Evolutionary conservation across 2,888 invertebrate genomes (phyloP).

Genomic region (Brenthis daphne): DNA sequence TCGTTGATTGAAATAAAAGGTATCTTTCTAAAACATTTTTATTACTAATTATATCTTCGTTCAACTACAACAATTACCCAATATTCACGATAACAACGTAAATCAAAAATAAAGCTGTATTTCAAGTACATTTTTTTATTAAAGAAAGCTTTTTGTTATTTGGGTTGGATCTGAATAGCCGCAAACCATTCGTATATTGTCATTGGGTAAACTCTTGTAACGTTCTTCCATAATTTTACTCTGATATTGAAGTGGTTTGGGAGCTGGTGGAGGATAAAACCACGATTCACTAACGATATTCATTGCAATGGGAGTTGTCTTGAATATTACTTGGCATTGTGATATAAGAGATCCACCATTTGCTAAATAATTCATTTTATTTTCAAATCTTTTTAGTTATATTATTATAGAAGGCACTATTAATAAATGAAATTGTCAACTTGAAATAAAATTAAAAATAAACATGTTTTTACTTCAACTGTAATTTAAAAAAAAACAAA

Average conservation of each 20-base stretch:
- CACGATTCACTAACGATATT: conserved; percentile 45
- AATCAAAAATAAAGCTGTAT: neutral
- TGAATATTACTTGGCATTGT: conserved; percentile 55
- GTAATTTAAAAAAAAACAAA: too few relatives aligned
- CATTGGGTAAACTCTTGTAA: conserved; percentile 39
- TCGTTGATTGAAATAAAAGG: too few relatives aligned
- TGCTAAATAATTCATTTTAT: conserved; percentile 62
- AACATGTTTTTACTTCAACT: too few relatives aligned
- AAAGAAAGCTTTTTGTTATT: conserved; percentile 19
- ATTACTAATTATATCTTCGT: too few relatives aligned
- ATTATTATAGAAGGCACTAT: neutral
- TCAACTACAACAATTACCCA: too few relatives aligned
- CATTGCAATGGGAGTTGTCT: conserved; percentile 56
- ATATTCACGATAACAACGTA: neutral
- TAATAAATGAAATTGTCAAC: neutral
- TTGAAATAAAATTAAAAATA: neutral
- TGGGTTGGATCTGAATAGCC: conserved; percentile 35
- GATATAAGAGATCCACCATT: conserved; percentile 56
- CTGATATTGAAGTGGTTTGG: conserved; percentile 42
- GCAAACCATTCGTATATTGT: conserved; percentile 39
- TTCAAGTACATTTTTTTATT: neutral
- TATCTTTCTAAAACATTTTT: too few relatives aligned
- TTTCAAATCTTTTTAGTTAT: neutral
- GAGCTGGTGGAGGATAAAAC: conserved; percentile 40
- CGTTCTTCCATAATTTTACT: conserved; percentile 38